Evolutionary conservation across 1,140 invertebrate species (phyloP), one percentile per base, ranked within the genome.

Genomic region (Zaprionus africanus): DNA sequence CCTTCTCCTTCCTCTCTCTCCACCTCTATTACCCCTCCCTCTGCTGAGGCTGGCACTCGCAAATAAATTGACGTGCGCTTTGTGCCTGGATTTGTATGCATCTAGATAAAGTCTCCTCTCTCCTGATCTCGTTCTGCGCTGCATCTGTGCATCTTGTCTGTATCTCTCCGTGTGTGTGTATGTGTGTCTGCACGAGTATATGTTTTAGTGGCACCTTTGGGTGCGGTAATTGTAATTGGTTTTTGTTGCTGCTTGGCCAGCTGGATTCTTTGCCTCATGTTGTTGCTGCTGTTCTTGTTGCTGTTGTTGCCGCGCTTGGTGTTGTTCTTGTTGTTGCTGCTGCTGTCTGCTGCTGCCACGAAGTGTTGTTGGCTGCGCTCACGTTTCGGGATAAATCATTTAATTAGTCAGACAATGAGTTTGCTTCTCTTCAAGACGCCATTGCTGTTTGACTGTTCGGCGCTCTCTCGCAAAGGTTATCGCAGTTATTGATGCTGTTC

Each of bases 201-300:
- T 71, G 68, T 77, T 76, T 79, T 76, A 86, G 87, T 90, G 87
- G 86, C 87, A 90, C 86, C 86, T 90, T 84, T 91, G 82, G 86
- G 86, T 90, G 86, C 86, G 86, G 86, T 90, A 90, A 86, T 91
- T 90, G 86, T 90, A 90, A 90, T 90, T 90, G 86, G 86, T 90
- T 90, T 90, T 87, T 82, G 74, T 78, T 68, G 58, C 61, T 69
- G 58, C 51, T 34, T 12, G 19, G 51, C 67, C 67, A 78, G 71
- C 76, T 78, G 76, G 22, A 78, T 63, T 63, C 60, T 53, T 71
- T 43, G 67, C 31, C 11, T 46, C 15, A 31, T 65, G 49, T 31
- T 72, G 74, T 78, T 68, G 58, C 57, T 69, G 58, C 51, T 34
- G 26, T 71, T 36, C 9, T 36, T 65, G 49, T 24, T 72, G 19